A percentile compares a stretch with the other conserved stretches of the same genome.
These are phyloP conservation scores for Aphaenogaster floridana DNA, from an alignment of 1,140 invertebrate species.

Conservation along the genomic window DNA sequence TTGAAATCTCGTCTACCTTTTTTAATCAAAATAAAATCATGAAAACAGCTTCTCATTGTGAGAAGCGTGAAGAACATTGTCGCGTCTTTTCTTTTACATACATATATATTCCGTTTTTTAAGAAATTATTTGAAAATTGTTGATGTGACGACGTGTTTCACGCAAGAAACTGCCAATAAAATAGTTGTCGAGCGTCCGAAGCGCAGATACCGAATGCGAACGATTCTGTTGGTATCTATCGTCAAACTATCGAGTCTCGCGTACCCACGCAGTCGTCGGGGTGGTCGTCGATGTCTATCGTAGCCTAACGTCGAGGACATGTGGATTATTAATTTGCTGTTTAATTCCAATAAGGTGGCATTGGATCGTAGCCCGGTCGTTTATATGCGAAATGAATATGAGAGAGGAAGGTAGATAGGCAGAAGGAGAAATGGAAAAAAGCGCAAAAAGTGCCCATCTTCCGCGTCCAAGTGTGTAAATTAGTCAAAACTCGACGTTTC, in stretches of 20 bases:
- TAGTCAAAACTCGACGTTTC: neutral
- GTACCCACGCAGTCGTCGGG: neutral
- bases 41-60: neutral
- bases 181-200: neutral
- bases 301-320: neutral
- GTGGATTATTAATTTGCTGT: slow-evolving; percentile 31
- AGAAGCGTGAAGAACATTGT: neutral
- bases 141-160: neutral
- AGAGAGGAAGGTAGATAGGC: neutral
- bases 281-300: neutral
- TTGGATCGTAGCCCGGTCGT: neutral
- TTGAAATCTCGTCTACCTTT: neutral
- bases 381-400: neutral
- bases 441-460: neutral
- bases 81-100: neutral
- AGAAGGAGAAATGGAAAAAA: neutral
- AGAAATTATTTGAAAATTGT: neutral
- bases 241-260: neutral
- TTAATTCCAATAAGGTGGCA: slow-evolving; percentile 22
- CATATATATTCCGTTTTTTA: neutral
- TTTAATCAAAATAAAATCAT: neutral
- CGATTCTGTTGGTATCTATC: neutral
- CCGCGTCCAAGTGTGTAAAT: neutral
- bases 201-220: neutral
- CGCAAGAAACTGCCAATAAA: neutral